These are phyloP conservation scores for Apis cerana DNA, from an alignment of 1,140 invertebrate species.

Conservation along the genomic window DNA sequence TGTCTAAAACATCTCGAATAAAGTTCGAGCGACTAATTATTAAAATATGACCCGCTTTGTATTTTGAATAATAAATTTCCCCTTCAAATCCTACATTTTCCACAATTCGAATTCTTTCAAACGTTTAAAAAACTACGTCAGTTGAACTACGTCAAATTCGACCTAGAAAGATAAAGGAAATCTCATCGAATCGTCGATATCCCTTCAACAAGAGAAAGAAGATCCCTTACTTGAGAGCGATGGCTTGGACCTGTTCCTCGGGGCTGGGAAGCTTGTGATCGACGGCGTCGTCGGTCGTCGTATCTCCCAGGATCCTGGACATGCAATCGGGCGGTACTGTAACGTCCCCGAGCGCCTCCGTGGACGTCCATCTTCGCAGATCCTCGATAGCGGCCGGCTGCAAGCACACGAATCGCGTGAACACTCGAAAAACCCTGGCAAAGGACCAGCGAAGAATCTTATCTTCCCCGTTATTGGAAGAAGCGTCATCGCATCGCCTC, in stretches of 20 bases:
- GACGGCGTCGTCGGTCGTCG: slow-evolving; percentile 86
- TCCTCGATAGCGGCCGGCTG: slow-evolving; percentile 91
- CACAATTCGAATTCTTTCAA: no score
- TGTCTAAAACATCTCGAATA: no score
- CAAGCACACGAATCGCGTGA: slow-evolving; percentile 33
- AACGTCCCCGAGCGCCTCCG: slow-evolving; percentile 90
- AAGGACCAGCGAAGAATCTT: neutral
- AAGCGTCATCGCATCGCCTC: no score
- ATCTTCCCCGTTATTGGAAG: neutral
- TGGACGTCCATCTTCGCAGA: slow-evolving; percentile 91
- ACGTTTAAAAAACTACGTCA: no score
- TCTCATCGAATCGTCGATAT: no score
- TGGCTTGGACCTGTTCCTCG: slow-evolving; percentile 89
- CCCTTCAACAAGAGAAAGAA: neutral
- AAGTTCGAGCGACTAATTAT: no score
- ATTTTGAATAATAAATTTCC: no score
- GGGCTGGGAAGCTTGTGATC: slow-evolving; percentile 92
- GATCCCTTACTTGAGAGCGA: slow-evolving; percentile 88
- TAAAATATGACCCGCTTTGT: no score
- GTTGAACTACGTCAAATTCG: no score
- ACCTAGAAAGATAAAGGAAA: no score
- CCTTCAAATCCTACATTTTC: no score
- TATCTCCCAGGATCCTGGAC: slow-evolving; percentile 80
- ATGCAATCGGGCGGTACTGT: slow-evolving; percentile 89
- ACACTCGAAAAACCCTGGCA: slow-evolving; percentile 16